Evolutionary conservation across 1,140 invertebrate species (phyloP).

Genomic region (Trichonephila clavipes): DNA sequence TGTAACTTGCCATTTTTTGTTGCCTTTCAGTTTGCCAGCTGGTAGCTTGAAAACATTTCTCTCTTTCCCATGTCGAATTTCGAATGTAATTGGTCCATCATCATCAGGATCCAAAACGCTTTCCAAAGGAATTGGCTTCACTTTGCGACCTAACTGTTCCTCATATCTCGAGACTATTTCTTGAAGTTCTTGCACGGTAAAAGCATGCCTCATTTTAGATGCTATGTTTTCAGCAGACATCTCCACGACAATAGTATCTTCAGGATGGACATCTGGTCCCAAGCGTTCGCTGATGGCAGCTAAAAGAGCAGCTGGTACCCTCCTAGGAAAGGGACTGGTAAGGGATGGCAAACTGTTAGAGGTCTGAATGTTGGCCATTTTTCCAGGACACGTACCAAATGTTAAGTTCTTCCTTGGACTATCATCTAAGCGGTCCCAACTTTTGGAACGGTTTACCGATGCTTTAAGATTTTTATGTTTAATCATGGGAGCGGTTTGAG

Average conservation of each 20-base stretch:
- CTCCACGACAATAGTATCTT: slow-evolving; percentile 62
- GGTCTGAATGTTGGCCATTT: background rate
- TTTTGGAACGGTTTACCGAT: slow-evolving; percentile 61
- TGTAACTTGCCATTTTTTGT: slow-evolving; percentile 78
- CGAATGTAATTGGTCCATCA: slow-evolving; percentile 77
- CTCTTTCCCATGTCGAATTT: slow-evolving; percentile 77
- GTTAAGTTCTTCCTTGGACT: background rate
- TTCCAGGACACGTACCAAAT: no score
- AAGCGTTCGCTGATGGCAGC: slow-evolving; percentile 64
- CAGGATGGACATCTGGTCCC: slow-evolving; percentile 51
- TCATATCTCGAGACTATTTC: slow-evolving; percentile 62
- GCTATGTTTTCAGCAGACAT: slow-evolving; percentile 54
- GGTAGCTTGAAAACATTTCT: slow-evolving; percentile 77
- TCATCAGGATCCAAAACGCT: slow-evolving; percentile 66
- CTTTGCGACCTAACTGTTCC: slow-evolving; percentile 50
- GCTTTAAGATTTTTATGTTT: background rate
- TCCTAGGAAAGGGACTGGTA: slow-evolving; percentile 60
- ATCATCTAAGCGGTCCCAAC: slow-evolving; percentile 68
- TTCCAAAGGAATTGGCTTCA: slow-evolving; percentile 70
- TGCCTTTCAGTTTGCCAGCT: slow-evolving; percentile 73
- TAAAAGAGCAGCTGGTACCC: slow-evolving; percentile 61
- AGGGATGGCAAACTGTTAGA: slow-evolving; percentile 58
- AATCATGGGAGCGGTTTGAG: background rate
- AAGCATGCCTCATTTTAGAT: slow-evolving; percentile 70
- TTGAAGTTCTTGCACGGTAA: slow-evolving; percentile 64